These are phyloP conservation scores for Urocynchramus pylzowi DNA, from an alignment of 2,113 vertebrate genomes.

Conservation along the genomic window DNA sequence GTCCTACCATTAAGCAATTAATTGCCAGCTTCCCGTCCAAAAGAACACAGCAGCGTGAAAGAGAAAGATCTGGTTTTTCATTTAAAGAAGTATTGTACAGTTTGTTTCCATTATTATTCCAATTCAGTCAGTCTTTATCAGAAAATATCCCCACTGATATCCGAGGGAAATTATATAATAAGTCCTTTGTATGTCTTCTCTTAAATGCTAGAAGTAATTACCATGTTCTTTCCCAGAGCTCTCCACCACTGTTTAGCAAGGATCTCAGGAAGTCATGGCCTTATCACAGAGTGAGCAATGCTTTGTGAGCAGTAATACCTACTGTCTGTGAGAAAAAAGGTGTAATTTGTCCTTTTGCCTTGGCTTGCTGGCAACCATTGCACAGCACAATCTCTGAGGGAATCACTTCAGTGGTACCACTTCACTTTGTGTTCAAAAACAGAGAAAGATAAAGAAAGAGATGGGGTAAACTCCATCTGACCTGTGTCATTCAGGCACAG, in stretches of 20 bases:
- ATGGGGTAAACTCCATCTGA: background rate
- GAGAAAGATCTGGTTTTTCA: background rate
- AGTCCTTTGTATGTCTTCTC: background rate
- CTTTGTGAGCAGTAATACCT: background rate
- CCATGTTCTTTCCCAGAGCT: background rate
- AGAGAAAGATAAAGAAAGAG: background rate
- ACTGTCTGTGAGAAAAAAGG: background rate
- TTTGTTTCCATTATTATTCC: background rate
- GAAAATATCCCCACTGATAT: background rate
- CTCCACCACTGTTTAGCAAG: background rate
- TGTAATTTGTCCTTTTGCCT: background rate
- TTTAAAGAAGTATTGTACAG: background rate
- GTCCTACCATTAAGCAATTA: background rate
- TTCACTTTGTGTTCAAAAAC: background rate
- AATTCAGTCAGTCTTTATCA: background rate
- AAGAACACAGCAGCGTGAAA: background rate
- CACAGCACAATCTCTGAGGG: background rate
- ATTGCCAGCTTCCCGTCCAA: background rate
- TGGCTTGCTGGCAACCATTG: background rate
- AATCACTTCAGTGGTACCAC: background rate
- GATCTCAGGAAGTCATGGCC: background rate
- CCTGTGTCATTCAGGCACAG: background rate
- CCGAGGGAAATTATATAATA: background rate
- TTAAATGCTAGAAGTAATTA: conserved; percentile 24
- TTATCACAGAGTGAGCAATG: background rate